phyloP scores from a whole-genome alignment of 2,797 vertebrate genomes.

The Mionectes olivaceus region DNA sequence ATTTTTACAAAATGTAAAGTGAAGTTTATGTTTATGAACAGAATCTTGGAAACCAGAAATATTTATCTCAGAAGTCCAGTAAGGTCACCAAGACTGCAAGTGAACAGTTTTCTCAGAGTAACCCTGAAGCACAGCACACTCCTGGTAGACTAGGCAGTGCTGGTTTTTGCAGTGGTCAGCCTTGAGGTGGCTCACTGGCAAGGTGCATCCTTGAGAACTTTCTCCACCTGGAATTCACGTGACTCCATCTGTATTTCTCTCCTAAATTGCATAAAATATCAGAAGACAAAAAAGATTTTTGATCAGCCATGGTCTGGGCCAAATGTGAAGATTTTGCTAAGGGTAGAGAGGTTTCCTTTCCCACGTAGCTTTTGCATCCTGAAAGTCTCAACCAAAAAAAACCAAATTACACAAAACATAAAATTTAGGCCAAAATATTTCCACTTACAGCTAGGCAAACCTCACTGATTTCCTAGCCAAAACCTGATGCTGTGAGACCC shows the following conservation, averaged over 20 bases:
- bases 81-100: slow-evolving; percentile 21
- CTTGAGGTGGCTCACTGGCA: background rate
- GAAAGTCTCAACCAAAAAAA: background rate
- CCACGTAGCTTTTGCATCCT: background rate
- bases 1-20: slow-evolving; percentile 49
- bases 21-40: slow-evolving; percentile 43
- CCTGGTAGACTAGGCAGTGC: background rate
- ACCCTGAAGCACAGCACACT: background rate
- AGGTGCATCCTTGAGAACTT: background rate
- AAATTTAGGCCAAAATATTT: background rate
- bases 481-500: background rate
- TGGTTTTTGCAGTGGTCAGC: background rate
- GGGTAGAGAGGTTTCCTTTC: background rate
- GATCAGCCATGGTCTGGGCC: background rate
- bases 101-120: background rate
- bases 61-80: slow-evolving; percentile 18
- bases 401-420: background rate
- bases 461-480: background rate
- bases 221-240: background rate
- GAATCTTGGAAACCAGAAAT: slow-evolving; percentile 23
- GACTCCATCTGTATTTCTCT: background rate
- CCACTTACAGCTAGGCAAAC: background rate
- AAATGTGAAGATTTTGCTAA: background rate
- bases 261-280: background rate
- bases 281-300: background rate